These are phyloP conservation scores for Pantherophis alleghaniensis DNA, from an alignment of 2,797 vertebrate species.

Conservation along the genomic window DNA sequence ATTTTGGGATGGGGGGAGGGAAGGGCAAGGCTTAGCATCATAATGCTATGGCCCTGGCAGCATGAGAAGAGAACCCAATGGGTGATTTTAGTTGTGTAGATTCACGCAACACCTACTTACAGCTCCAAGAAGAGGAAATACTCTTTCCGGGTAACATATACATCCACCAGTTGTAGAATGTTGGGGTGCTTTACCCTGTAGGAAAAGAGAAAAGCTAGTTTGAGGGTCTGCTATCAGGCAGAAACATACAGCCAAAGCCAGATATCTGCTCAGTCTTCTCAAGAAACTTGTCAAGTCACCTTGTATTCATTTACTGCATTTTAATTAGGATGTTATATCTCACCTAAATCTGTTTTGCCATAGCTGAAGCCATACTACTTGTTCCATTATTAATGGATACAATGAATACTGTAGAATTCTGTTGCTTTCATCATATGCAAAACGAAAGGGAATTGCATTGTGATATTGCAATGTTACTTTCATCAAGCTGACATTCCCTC, in stretches of 20 bases:
- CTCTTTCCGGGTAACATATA: conserved; percentile 96
- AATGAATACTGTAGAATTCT: neutral
- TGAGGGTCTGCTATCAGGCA: neutral
- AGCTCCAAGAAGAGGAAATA: conserved; percentile 99
- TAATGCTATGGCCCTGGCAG: neutral
- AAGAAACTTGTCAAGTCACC: neutral
- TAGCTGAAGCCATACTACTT: neutral
- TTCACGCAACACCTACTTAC: conserved; percentile 76
- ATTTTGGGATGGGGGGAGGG: neutral
- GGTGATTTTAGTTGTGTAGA: neutral
- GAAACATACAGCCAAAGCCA: neutral
- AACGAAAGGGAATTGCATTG: neutral
- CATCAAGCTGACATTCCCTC: neutral
- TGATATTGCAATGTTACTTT: neutral
- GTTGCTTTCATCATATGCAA: neutral
- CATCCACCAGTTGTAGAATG: conserved; percentile 94
- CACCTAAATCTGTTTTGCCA: neutral
- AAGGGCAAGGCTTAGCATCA: neutral
- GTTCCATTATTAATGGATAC: neutral
- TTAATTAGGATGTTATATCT: neutral
- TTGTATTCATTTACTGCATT: neutral
- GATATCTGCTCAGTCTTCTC: neutral
- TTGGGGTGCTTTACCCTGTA: conserved; percentile 96
- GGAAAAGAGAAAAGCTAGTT: neutral
- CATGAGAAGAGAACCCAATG: neutral